Evolutionary conservation across 1,140 invertebrate genomes (phyloP), one percentile per base, ranked within the genome.

Genomic region (Drosophila orena): DNA sequence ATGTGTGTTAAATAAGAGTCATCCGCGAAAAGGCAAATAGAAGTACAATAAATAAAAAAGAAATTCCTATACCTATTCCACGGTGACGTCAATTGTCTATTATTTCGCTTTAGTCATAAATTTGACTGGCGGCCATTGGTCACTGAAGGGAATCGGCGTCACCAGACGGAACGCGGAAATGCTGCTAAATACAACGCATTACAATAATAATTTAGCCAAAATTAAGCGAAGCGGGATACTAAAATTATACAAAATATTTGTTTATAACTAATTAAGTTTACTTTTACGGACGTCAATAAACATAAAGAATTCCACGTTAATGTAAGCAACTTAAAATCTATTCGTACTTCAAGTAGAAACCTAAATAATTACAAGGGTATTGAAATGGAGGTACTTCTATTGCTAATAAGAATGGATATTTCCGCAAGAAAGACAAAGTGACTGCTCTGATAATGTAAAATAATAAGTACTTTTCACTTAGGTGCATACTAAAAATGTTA

Each of bases 81-180:
- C 58, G 70, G 84, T 89, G 84, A 89, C 85, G 84, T 89, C 79
- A 89, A 89, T 78, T 80, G 79, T 72, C 79, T 80, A 77, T 80
- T 88, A 71, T 75, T 75, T 69, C 52, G 75, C 52, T 76, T 84
- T 79, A 77, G 84, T 89, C 84, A 89, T 89, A 84, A 89, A 89
- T 89, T 74, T 84, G 83, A 84, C 79, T 54, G 72, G 72, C 72
- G 58, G 72, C n/a, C 60, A 50, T 43, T 74, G 66, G 53, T 66
- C 71, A 76, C 54, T 54, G 11, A 74, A 50, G 53, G 50, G 17
- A 74, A 49, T 43, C 58, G 30, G 43, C 27, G 20, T 70, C 35
- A 56, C 40, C 15, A 34, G 35, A n/a, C 35, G 56, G 1, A 10
- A 46, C 3, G 42, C 17, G 42, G 42, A 14, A 14, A 4, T 37